These are phyloP conservation scores for Ardeotis arabs DNA, from an alignment of 2,113 vertebrate species.

Conservation along the genomic window DNA sequence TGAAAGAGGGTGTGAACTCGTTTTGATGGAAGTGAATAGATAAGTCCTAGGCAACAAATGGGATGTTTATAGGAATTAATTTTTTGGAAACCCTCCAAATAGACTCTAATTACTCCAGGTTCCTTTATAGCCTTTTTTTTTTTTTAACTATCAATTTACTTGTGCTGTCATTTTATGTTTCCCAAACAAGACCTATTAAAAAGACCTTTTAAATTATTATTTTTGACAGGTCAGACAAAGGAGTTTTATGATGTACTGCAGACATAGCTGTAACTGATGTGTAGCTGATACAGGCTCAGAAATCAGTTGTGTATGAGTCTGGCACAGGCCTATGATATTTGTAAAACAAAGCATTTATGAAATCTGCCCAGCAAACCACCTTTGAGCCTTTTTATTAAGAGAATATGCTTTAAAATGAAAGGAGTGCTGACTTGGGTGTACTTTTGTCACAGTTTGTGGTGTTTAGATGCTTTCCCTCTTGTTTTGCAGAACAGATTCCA, in stretches of 20 bases:
- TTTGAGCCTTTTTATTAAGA: background rate
- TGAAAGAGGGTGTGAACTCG: constrained; percentile 13
- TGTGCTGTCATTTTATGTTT: background rate
- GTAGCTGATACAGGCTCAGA: background rate
- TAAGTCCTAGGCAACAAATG: background rate
- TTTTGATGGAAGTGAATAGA: background rate
- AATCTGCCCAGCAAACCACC: background rate
- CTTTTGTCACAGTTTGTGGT: background rate
- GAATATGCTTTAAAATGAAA: background rate
- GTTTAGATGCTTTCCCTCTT: background rate
- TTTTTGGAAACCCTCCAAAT: background rate
- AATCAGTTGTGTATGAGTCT: background rate
- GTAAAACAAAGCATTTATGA: background rate
- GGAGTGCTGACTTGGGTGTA: background rate
- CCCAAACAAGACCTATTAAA: background rate
- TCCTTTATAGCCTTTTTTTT: background rate
- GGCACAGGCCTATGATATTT: background rate
- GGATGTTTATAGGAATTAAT: constrained; percentile 18
- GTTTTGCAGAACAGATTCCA: background rate
- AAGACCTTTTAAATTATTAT: background rate
- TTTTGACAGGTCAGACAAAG: background rate
- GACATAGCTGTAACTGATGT: background rate
- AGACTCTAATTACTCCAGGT: background rate
- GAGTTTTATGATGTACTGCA: background rate
- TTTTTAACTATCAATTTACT: background rate